Base-by-base conservation (phyloP, 1,140 invertebrate genomes). In the Drosophila sturtevanti region DNA sequence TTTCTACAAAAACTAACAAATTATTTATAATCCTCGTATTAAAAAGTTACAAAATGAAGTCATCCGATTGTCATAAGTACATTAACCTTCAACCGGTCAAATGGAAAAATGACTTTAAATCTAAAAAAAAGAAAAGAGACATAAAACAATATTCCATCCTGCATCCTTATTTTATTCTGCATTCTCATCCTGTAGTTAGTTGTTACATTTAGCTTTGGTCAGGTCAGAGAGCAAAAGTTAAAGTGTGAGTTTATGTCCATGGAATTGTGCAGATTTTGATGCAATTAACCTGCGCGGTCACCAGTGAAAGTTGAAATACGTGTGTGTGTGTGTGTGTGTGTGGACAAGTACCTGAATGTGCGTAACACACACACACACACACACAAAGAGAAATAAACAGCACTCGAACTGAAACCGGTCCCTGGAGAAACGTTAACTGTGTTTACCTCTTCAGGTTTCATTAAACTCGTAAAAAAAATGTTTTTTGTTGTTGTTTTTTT, bases 371-470 rank as follows among this genome's bases (percentile, higher is more conserved):
- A 56, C 27, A 5, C 27, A 18, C 4, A 21, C 16, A 48, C 44
- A 48, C 44, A 48, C 44, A 51, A 5, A 31, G 4, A 4, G 27
- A 31, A 31, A 31, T 31, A 31, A 31, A 31, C 12, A 4, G 21
- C 51, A 16, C 54, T 27, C 54, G 27, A 16, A 16, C 54, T 56
- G 54, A 69, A 60, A 70, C 66, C 41, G 63, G 22, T 70, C 61
- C 61, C 73, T 48, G 44, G 73, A 41, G 66, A 35, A 56, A 38
- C 66, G 44, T 77, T 56, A 71, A 71, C 74, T 34, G 74, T 77
- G 67, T 77, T 77, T 77, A 77, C 74, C 73, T 77, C 75, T 77
- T 77, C 73, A 77, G 75, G 74, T 77, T 77, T 77, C 75, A 77
- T 77, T 77, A 77, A 77, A 77, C 75, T 77, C 74, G 75, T 66